These are phyloP conservation scores for Stigmatopora nigra DNA, from an alignment of 2,113 vertebrate species.

Conservation along the genomic window DNA sequence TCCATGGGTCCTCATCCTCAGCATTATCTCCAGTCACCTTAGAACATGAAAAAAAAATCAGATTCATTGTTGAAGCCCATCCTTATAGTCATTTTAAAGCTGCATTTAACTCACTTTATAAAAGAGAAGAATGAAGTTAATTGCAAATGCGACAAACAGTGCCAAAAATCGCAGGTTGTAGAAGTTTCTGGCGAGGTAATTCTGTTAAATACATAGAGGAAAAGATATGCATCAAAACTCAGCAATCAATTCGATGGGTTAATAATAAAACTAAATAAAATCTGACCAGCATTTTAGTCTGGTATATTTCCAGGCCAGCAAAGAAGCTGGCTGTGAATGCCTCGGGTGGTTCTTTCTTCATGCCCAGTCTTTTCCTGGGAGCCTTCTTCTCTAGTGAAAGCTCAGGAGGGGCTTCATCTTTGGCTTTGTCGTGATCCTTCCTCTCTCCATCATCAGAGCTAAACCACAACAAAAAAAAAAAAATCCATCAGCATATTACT, in stretches of 20 bases:
- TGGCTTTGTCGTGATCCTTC: constrained; percentile 78
- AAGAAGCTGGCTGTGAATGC: constrained; percentile 91
- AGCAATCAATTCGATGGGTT: background rate
- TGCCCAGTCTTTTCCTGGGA: constrained; percentile 76
- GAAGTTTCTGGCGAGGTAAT: constrained; percentile 96
- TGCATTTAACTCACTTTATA: constrained; percentile 82
- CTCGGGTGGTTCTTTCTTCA: constrained; percentile 79
- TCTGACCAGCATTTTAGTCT: constrained; percentile 89
- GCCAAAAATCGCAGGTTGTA: constrained; percentile 96
- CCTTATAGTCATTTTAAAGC: background rate
- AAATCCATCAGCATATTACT: background rate
- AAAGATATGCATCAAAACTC: background rate
- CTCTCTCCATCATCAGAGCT: constrained; percentile 91
- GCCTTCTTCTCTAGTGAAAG: constrained; percentile 65
- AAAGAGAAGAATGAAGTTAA: constrained; percentile 98
- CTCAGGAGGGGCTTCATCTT: constrained; percentile 71
- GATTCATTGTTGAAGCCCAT: background rate
- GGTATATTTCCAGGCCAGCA: constrained; percentile 88
- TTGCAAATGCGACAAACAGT: constrained; percentile 94
- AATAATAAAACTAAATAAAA: too few species aligned
- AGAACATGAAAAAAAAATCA: background rate
- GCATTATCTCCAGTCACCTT: constrained; percentile 92
- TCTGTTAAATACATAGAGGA: constrained; percentile 64
- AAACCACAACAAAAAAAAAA: constrained; percentile 18
- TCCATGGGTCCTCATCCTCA: constrained; percentile 86